Evolutionary conservation across 1,140 invertebrate genomes (phyloP).

Genomic region (Drosophila elegans): DNA sequence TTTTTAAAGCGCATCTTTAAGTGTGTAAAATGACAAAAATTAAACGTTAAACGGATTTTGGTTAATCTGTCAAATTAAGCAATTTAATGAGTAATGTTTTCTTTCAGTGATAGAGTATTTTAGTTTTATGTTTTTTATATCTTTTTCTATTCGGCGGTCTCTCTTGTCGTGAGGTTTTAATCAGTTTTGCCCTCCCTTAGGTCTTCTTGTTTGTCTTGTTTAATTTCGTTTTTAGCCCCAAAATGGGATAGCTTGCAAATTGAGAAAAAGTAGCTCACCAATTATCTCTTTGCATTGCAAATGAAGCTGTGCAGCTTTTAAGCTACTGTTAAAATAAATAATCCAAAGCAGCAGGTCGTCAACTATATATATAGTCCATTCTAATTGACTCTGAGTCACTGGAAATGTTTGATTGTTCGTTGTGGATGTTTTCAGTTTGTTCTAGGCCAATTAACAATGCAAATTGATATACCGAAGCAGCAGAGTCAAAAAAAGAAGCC

Average conservation of each 20-base stretch:
- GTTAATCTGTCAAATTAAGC: too few species aligned
- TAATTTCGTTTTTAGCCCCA: constrained; percentile 16
- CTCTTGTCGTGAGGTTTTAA: neutral
- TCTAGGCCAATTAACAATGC: constrained; percentile 62
- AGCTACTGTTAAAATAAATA: constrained; percentile 43
- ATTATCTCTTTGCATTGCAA: constrained; percentile 60
- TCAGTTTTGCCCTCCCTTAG: neutral
- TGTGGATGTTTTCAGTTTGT: constrained; percentile 35
- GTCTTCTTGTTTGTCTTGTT: neutral
- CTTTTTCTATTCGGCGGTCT: neutral
- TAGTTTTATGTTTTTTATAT: too few species aligned
- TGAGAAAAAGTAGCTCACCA: constrained; percentile 14
- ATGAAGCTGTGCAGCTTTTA: constrained; percentile 41
- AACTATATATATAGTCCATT: constrained; percentile 22
- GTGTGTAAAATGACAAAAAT: too few species aligned
- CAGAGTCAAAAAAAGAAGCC: neutral
- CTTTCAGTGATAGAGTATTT: neutral
- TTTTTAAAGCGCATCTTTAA: neutral
- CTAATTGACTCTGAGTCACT: constrained; percentile 29
- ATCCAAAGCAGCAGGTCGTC: constrained; percentile 5
- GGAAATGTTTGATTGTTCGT: constrained; percentile 50
- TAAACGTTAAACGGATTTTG: neutral
- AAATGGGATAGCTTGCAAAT: constrained; percentile 7
- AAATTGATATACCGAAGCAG: constrained; percentile 20
- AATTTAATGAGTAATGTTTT: too few species aligned